A percentile compares a stretch with the other conserved stretches of the same genome.
Conservation (phyloP, 2,797 vertebrate genomes). For the Acrossocheilus fasciatus region DNA sequence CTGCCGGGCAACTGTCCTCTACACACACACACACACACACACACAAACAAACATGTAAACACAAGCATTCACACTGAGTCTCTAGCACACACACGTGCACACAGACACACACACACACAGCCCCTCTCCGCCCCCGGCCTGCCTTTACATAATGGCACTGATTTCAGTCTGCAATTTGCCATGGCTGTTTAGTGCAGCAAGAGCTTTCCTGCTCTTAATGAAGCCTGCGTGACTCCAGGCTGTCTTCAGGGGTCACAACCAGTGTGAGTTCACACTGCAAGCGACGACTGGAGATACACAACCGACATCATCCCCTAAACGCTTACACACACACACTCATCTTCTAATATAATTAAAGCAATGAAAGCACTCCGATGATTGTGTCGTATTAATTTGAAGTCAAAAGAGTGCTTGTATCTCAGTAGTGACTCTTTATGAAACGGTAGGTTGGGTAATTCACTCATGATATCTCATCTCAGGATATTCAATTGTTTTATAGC, state of each 20-base stretch:
- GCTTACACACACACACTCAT: conserved; percentile 19
- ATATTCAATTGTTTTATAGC: background rate
- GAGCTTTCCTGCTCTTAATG: conserved; percentile 59
- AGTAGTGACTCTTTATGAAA: conserved; percentile 16
- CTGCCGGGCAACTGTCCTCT: conserved; percentile 41
- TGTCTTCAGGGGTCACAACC: conserved; percentile 63
- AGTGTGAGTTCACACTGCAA: conserved; percentile 57
- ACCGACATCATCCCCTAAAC: conserved; percentile 36
- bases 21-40: conserved; percentile 19
- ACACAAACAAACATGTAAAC: conserved; percentile 27
- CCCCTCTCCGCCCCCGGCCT: conserved; percentile 47
- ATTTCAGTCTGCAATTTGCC: conserved; percentile 63
- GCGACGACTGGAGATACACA: conserved; percentile 46
- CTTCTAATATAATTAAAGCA: conserved; percentile 40
- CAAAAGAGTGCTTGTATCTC: conserved; percentile 18
- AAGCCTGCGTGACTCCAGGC: conserved; percentile 60
- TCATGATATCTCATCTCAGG: conserved; percentile 4
- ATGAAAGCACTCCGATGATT: conserved; percentile 31
- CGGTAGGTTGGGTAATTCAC: background rate
- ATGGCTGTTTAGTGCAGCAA: conserved; percentile 59
- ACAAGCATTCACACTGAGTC: background rate
- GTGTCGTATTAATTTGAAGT: conserved; percentile 32
- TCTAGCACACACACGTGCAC: conserved; percentile 2
- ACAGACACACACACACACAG: conserved; percentile 19
- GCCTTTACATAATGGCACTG: conserved; percentile 64